Evolutionary conservation across 2,888 invertebrate genomes (phyloP), one percentile per base, ranked within the genome.

Genomic region (Troides aeacus): DNA sequence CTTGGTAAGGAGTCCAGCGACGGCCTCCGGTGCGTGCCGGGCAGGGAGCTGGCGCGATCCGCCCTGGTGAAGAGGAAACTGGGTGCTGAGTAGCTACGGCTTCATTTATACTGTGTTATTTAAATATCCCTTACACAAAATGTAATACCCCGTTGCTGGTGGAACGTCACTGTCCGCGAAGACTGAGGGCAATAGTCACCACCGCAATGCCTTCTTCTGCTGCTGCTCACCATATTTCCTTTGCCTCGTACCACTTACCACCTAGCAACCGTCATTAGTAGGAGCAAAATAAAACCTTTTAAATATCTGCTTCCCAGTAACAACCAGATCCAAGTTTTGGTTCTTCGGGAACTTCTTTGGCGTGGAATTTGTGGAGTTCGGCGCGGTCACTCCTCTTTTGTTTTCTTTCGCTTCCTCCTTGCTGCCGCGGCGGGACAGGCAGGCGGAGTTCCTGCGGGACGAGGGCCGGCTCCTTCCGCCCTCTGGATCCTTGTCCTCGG

Each of bases 11-110:
- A 77, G 53, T 88, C 89, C 0, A 74, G 71, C 0, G 88, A 85
- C 0, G 79, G 84, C 0, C 89, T 81, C 0, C 90, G 76, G 71
- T 84, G 82, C 67, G 81, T 72, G 0, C 85, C 88, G 0, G 92
- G 91, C 0, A 92, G 79, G 0, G 92, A 92, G 74, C 88, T 90
- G 0, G 91, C 89, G 5, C 92, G 78, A 71, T 92, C 90, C 0
- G 80, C 74, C 70, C 91, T 91, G 76, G 8, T 39, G 8, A n/a
- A 53, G 6, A n/a, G n/a, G 12, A n/a, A 53, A n/a, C n/a, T 53
- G 12, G 2, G 53, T 53, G 6, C 7, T 39, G 39, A 39, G 39
- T 10, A 10, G 39, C 8, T 10, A 39, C 39, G 10, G 39, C 39
- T 39, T 39, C 39, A 39, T 10, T 8, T 1, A 10, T 1, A 39